phyloP scores from a whole-genome alignment of 92 coral and sea anemone genomes.

The Parazoanthus swiftii region DNA sequence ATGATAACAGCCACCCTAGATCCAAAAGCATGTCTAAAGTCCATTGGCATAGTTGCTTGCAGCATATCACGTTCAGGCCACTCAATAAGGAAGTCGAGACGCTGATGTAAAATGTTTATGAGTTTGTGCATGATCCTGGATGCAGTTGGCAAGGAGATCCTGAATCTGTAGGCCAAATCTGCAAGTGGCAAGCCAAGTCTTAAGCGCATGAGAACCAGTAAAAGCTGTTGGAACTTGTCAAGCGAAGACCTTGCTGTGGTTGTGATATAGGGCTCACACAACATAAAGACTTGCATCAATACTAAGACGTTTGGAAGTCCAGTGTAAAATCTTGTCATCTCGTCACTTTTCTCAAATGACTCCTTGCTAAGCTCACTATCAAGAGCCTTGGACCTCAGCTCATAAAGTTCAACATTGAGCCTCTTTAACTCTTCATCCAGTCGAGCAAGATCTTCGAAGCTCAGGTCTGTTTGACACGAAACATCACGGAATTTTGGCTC shows the following conservation, averaged over 20 bases:
- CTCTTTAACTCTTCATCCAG: not conserved
- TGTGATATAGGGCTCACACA: slow-evolving; percentile 28
- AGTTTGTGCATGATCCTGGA: no score
- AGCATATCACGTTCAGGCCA: not conserved
- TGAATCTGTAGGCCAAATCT: no score
- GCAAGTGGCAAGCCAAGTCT: no score
- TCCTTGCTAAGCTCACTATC: slow-evolving; percentile 27
- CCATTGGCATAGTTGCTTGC: slow-evolving; percentile 16
- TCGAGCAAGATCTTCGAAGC: slow-evolving; percentile 18
- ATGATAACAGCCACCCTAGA: not conserved
- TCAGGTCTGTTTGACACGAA: slow-evolving; percentile 25
- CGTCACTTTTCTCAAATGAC: slow-evolving; percentile 19
- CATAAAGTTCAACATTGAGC: slow-evolving; percentile 10
- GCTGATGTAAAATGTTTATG: no score
- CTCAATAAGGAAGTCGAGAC: not conserved
- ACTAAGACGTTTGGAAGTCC: slow-evolving; percentile 37
- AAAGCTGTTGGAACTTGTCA: not conserved
- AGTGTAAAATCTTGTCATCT: slow-evolving; percentile 9
- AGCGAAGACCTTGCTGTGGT: not conserved
- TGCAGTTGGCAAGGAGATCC: no score
- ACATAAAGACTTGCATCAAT: slow-evolving; percentile 21
- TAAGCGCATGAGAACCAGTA: not conserved
- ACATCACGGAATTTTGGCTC: slow-evolving; percentile 17
- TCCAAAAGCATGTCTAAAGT: slow-evolving; percentile 8
- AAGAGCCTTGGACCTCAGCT: slow-evolving; percentile 40